phyloP scores from a whole-genome alignment of 2,888 invertebrate species.

The Sphaerophoria taeniata region DNA sequence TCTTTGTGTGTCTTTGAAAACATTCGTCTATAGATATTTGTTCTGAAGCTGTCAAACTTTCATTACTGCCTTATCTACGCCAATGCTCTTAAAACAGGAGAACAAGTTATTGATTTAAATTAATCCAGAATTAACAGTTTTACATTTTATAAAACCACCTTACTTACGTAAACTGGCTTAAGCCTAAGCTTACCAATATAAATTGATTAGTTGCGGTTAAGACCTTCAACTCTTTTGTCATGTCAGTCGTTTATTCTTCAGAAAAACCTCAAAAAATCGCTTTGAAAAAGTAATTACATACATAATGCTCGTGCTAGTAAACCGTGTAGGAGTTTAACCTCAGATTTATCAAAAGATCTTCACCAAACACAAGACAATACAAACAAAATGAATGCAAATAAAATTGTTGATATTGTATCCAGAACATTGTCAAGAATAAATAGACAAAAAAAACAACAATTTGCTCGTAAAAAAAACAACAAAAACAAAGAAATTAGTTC shows the following conservation, averaged over 20 bases:
- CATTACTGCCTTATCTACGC: too few relatives aligned
- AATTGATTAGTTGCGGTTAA: conserved; percentile 44
- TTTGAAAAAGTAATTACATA: conserved; percentile 5
- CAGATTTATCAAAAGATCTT: conserved; percentile 70
- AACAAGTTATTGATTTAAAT: background rate
- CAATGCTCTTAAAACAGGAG: too few relatives aligned
- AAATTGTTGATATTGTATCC: conserved; percentile 41
- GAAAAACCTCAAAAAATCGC: conserved; percentile 40
- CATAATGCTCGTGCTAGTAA: background rate
- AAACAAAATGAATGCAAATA: conserved; percentile 62
- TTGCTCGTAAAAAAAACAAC: background rate
- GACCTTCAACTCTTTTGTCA: conserved; percentile 44
- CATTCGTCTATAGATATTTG: too few relatives aligned
- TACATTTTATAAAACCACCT: background rate
- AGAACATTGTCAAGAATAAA: conserved; percentile 59
- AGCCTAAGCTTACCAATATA: conserved; percentile 25
- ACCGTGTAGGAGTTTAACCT: conserved; percentile 58
- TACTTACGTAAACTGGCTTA: background rate
- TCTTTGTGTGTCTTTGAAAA: too few relatives aligned
- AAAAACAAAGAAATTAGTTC: conserved; percentile 23
- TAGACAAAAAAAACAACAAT: conserved; percentile 12
- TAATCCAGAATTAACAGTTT: background rate
- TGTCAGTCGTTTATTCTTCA: background rate
- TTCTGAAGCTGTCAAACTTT: too few relatives aligned
- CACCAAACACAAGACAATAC: conserved; percentile 39